Conservation (phyloP, 2,888 invertebrate species). For the Notodonta dromedarius region DNA sequence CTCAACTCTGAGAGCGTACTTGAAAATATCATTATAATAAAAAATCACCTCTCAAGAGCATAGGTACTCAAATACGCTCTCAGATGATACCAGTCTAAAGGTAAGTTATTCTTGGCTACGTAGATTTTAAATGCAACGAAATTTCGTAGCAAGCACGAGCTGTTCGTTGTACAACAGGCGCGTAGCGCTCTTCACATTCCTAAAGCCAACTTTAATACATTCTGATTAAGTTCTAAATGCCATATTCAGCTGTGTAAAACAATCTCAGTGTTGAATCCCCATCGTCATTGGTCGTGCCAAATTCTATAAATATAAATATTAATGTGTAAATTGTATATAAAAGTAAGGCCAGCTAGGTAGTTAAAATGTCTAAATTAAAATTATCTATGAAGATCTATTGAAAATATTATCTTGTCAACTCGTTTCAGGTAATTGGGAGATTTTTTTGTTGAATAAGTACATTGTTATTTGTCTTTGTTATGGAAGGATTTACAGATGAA, state of each 20-base stretch:
- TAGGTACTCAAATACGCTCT: too few relatives aligned
- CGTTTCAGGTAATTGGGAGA: slow-evolving; percentile 43
- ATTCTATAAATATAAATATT: slow-evolving; percentile 34
- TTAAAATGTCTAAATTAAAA: slow-evolving; percentile 49
- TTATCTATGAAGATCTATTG: slow-evolving; percentile 42
- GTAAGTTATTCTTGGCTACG: too few relatives aligned
- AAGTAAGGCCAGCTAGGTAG: slow-evolving; percentile 43
- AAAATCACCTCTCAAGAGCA: too few relatives aligned
- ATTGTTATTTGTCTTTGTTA: too few relatives aligned
- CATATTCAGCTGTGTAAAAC: slow-evolving; percentile 21
- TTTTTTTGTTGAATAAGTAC: slow-evolving; percentile 8
- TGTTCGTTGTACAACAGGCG: not conserved
- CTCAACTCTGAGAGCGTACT: too few relatives aligned
- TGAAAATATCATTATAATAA: too few relatives aligned
- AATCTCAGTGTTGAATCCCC: slow-evolving; percentile 14
- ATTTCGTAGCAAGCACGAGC: too few relatives aligned
- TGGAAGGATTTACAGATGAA: too few relatives aligned
- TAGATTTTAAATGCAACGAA: too few relatives aligned
- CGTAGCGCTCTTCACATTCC: not conserved
- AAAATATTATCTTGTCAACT: slow-evolving; percentile 23
- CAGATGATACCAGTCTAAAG: too few relatives aligned
- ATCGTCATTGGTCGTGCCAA: slow-evolving; percentile 42
- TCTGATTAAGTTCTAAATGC: too few relatives aligned
- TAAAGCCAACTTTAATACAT: too few relatives aligned
- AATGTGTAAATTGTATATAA: slow-evolving; percentile 60